phyloP scores from a whole-genome alignment of 2,113 vertebrate genomes.

The Tapirus terrestris region DNA sequence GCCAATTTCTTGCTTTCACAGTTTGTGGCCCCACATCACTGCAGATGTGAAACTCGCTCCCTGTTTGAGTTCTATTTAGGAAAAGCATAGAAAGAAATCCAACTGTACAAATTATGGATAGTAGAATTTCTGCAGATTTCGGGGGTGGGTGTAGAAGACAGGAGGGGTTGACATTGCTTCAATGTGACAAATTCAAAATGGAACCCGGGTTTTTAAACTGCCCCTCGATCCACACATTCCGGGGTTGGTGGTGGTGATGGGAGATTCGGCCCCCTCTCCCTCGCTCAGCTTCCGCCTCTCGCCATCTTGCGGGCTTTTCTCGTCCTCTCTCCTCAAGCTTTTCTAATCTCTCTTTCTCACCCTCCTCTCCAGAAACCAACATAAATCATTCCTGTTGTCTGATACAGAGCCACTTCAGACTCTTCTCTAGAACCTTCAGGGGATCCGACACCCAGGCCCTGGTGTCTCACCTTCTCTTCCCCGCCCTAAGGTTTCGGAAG shows the following conservation, averaged over 20 bases:
- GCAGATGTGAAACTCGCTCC: background rate
- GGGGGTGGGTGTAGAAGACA: background rate
- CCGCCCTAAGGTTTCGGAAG: background rate
- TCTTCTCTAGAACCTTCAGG: background rate
- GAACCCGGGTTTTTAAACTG: background rate
- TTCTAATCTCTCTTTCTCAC: background rate
- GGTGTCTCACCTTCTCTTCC: background rate
- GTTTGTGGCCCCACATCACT: background rate
- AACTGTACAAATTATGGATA: background rate
- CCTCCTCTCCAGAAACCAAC: background rate
- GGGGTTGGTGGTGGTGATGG: background rate
- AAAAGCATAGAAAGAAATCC: background rate
- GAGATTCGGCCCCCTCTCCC: background rate
- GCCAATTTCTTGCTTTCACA: background rate
- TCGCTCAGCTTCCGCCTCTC: background rate
- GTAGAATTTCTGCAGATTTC: background rate
- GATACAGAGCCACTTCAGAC: background rate
- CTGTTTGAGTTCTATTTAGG: background rate
- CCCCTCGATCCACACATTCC: accelerated
- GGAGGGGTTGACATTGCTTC: background rate
- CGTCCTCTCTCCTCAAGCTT: background rate
- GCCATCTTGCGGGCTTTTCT: background rate
- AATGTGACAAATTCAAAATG: background rate
- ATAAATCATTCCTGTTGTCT: background rate
- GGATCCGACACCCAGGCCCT: background rate